Evolutionary conservation across 2,113 vertebrate species (phyloP), one percentile per base, ranked within the genome.

Genomic region (Todiramphus chloris): DNA sequence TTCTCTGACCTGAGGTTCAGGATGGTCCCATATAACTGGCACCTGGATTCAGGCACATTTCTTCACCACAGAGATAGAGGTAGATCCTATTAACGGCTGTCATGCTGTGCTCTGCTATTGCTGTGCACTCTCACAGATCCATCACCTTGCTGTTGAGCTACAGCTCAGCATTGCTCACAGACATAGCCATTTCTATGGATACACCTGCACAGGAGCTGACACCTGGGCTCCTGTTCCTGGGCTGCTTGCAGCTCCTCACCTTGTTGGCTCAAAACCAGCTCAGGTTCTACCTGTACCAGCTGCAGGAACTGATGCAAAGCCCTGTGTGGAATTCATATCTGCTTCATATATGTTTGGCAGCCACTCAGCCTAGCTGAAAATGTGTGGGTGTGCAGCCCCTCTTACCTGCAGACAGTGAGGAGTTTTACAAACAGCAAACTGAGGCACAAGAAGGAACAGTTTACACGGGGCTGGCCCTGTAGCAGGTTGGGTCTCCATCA

Each of bases 31-130:
- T 50, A 1, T 6, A 43, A 35, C 37, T 4, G 30, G 44, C 33
- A 28, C 19, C 62, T 28, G 53, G 30, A 27, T 21, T 28, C 56
- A 53, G 8, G 16, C 39, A 9, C 23, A 5, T 2, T 31, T 44
- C 53, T 48, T 70, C 39, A 3, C 16, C 66, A 5, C 18, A 0
- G 8, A 39, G 60, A 13, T 56, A 69, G 27, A 31, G 48, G 39
- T 1, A 62, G 37, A 6, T 44, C 15, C 14, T 10, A 19, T 13
- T 18, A 6, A 5, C 43, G 59, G 62, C 63, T 58, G 51, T 21
- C 2, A 1, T 6, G 3, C 53, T 0, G 0, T 0, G 0, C 41
- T 18, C 69, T 41, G 67, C 90, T 56, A 0, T 9, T n/a, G 37
- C 73, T 30, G 19, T 46, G 53, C 13, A 1, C 50, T 25, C 51